These are phyloP conservation scores for Meganola albula DNA, from an alignment of 2,888 invertebrate species.

Conservation along the genomic window DNA sequence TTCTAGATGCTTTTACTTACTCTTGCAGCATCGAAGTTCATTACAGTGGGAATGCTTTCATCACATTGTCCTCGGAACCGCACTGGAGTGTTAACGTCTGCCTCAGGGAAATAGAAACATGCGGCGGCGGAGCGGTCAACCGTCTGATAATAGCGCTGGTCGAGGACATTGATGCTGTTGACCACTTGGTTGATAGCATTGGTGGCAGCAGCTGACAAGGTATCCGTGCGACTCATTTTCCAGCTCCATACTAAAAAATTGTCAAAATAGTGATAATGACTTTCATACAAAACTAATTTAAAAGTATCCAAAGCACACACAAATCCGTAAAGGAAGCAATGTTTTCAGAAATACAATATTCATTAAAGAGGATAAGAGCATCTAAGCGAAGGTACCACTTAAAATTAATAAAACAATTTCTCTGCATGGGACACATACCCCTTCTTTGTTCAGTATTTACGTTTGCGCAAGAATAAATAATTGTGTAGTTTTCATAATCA, in stretches of 20 bases:
- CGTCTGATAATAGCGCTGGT: slow-evolving; percentile 35
- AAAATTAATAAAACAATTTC: too few species aligned
- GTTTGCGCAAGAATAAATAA: slow-evolving; percentile 79
- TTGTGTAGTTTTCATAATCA: slow-evolving; percentile 77
- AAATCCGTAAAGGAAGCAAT: too few species aligned
- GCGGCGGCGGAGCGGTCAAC: slow-evolving; percentile 31
- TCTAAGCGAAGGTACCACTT: too few species aligned
- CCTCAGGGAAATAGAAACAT: slow-evolving; percentile 28
- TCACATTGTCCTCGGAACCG: slow-evolving; percentile 24
- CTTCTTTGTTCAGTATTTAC: slow-evolving; percentile 49
- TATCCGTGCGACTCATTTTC: slow-evolving; percentile 42
- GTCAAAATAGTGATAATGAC: neutral
- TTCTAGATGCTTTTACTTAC: slow-evolving; percentile 17
- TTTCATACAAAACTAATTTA: neutral
- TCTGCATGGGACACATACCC: slow-evolving; percentile 50
- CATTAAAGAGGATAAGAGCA: too few species aligned
- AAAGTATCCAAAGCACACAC: too few species aligned
- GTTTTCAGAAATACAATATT: too few species aligned
- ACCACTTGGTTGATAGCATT: slow-evolving; percentile 32
- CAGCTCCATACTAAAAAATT: slow-evolving; percentile 42
- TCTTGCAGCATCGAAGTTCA: slow-evolving; percentile 15
- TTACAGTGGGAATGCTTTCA: slow-evolving; percentile 15
- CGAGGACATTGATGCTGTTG: slow-evolving; percentile 29
- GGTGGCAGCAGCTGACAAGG: slow-evolving; percentile 23
- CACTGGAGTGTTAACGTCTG: slow-evolving; percentile 11